phyloP scores from a whole-genome alignment of 2,888 invertebrate species.

The Lissocephala sabroskyi region DNA sequence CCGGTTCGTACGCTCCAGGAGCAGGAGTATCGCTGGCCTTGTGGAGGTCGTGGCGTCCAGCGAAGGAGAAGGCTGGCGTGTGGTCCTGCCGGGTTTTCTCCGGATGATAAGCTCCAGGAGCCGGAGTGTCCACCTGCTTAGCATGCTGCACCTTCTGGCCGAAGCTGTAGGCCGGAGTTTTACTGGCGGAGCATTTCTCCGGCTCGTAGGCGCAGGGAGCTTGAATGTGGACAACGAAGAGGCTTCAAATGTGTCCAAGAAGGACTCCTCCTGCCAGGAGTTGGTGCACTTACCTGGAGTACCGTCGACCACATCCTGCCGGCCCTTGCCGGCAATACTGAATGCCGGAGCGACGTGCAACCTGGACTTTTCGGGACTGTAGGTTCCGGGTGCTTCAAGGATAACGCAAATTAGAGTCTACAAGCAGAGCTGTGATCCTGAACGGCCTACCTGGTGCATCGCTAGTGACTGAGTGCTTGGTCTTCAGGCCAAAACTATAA shows the following conservation, averaged over 20 bases:
- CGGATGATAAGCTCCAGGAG: conserved; percentile 75
- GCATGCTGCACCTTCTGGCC: conserved; percentile 78
- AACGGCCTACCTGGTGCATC: conserved; percentile 73
- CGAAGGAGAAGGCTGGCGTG: conserved; percentile 75
- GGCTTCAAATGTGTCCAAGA: not conserved
- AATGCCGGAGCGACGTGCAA: conserved; percentile 75
- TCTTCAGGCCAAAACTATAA: conserved; percentile 83
- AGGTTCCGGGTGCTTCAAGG: conserved; percentile 73
- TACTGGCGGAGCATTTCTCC: conserved; percentile 74
- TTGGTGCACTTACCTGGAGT: conserved; percentile 65
- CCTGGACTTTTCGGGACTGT: conserved; percentile 75
- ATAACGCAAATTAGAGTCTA: conserved; percentile 6
- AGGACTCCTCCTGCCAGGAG: no score
- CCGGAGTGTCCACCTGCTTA: conserved; percentile 70
- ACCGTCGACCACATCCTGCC: conserved; percentile 72
- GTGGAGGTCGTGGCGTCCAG: conserved; percentile 46
- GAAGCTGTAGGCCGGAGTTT: conserved; percentile 81
- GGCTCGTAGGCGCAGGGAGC: conserved; percentile 78
- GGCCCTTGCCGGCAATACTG: conserved; percentile 71
- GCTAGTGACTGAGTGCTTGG: conserved; percentile 76
- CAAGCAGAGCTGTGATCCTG: no score
- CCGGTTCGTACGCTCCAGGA: conserved; percentile 76
- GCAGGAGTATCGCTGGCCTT: conserved; percentile 68
- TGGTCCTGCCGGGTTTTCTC: conserved; percentile 74
- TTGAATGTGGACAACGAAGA: conserved; percentile 21